Base-by-base conservation (phyloP, 1,140 invertebrate genomes). In the Atopsyche davidsoni region DNA sequence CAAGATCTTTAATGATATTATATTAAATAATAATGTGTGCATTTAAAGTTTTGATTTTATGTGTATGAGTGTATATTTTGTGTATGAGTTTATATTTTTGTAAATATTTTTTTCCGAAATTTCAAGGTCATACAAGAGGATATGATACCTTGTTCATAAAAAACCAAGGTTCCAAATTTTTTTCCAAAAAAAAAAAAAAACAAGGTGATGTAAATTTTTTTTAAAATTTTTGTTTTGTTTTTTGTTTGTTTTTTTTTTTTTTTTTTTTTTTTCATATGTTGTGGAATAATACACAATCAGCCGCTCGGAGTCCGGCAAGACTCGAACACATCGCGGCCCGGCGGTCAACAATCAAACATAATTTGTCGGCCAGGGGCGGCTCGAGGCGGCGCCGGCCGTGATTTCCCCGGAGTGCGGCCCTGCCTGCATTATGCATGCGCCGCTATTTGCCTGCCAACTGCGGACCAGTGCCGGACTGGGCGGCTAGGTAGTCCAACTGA, bases 331-430 rank as follows among this genome's bases (percentile, higher is more conserved):
- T 17, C 4, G 14, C 23, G 22, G n/a, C 22, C 38, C 46, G 40
- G 38, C 42, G 46, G 46, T 45, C 52, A 54, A 54, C 52, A 54
- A 54, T 54, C 52, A 54, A 45, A 49, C 28, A 24, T 49, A 47
- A 54, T 54, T 54, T 49, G 41, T 39, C 31, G 22, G 38, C 23
- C 21, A 31, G 45, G 14, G 23, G 14, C n/a, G n/a, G n/a, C n/a
- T n/a, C n/a, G 7, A 10, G 11, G 46, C 14, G 22, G 36, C 36
- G 36, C 2, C 14, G 36, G 18, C 17, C 17, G 41, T 54, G 52
- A 54, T 54, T 54, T 54, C 52, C 52, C 52, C 11, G 18, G 52
- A 46, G 44, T n/a, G 17, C 38, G 18, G 18, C 25, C 38, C 14
- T 11, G 21, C 18, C 22, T 51, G 24, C 41, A 51, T 51, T 39